phyloP scores from a whole-genome alignment of 2,797 vertebrate species.

The Malurus splendens region DNA sequence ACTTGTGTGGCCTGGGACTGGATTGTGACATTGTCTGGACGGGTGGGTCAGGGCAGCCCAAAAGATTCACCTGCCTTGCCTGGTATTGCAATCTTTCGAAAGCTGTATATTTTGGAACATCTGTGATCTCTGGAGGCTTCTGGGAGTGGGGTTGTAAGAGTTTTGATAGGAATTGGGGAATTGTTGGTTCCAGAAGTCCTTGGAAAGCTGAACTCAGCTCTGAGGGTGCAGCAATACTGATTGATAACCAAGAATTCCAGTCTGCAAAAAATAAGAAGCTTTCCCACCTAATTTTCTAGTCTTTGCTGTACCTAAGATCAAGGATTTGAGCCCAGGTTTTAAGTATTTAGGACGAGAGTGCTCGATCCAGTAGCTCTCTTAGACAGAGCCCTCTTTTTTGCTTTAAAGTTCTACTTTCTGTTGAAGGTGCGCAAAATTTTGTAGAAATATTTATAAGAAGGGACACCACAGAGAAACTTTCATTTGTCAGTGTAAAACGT shows the following conservation, averaged over 20 bases:
- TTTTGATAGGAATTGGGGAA: neutral
- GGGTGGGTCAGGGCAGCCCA: neutral
- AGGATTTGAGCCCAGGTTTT: neutral
- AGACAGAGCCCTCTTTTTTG: neutral
- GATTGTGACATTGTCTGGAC: neutral
- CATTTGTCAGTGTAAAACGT: neutral
- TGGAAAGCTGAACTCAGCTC: neutral
- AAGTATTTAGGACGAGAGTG: neutral
- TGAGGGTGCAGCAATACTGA: neutral
- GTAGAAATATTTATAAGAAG: neutral
- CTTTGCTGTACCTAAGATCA: neutral
- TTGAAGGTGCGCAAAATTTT: neutral
- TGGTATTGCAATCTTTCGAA: neutral
- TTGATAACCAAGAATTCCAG: neutral
- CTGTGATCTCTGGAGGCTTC: neutral
- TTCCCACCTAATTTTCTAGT: neutral
- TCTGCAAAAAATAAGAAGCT: neutral
- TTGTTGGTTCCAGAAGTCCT: neutral
- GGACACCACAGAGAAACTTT: neutral
- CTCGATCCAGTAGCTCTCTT: neutral
- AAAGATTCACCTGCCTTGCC: neutral
- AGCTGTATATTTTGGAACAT: neutral
- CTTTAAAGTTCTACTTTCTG: neutral
- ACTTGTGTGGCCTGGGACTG: neutral
- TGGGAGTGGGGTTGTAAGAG: neutral